A percentile compares a stretch with the other conserved stretches of the same genome.
Evolutionary conservation across 2,113 vertebrate genomes (phyloP).

Genomic region (Chascanopsetta lugubris): DNA sequence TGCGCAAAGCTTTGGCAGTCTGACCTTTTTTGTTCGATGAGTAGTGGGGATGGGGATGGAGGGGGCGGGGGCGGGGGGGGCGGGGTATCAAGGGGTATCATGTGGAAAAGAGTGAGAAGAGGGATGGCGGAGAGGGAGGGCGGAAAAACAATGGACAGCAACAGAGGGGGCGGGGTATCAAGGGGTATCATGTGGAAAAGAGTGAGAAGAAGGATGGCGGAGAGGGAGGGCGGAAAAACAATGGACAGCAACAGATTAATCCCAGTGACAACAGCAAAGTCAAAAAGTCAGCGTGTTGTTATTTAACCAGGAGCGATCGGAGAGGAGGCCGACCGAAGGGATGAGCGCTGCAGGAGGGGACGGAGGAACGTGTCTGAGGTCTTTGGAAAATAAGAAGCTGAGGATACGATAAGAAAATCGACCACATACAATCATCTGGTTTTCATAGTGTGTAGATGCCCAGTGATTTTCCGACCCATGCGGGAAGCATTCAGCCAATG

Average conservation of each 20-base stretch:
- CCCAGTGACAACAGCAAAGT: not conserved
- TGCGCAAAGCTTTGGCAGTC: not conserved
- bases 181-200: not conserved
- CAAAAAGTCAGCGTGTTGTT: not conserved
- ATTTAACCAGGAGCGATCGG: not conserved
- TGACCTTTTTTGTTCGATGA: slow-evolving; percentile 29
- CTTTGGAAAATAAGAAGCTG: too few species aligned
- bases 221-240: too few species aligned
- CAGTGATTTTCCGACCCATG: too few species aligned
- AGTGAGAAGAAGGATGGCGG: not conserved
- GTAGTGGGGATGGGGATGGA: too few species aligned
- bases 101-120: not conserved
- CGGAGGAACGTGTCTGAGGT: not conserved
- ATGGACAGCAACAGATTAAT: not conserved
- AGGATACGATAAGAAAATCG: too few species aligned
- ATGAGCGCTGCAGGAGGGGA: not conserved
- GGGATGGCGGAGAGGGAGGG: not conserved
- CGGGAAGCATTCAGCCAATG: too few species aligned
- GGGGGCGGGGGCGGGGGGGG: too few species aligned
- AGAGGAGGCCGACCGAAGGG: not conserved
- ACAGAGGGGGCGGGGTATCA: too few species aligned
- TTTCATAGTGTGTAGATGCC: too few species aligned
- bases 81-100: too few species aligned
- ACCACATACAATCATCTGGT: too few species aligned
- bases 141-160: too few species aligned